A percentile compares a stretch with the other conserved stretches of the same genome.
Conservation (phyloP, 2,797 vertebrate species). For the Pangasius larnaudii region DNA sequence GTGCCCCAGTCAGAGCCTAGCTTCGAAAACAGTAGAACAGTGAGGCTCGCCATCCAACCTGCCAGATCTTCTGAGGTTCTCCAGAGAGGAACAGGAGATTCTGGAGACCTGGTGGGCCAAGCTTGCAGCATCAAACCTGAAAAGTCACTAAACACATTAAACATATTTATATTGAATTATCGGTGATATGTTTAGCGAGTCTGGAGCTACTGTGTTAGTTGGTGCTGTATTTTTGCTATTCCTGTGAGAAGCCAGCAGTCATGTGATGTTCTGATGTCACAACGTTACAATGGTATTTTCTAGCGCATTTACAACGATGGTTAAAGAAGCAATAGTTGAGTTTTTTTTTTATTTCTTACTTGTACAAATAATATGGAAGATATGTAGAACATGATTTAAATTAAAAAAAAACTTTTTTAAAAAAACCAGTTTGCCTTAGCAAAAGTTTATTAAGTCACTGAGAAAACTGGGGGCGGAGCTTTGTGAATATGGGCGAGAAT, state of each 20-base stretch:
- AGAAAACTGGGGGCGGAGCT: not conserved
- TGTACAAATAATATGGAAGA: not conserved
- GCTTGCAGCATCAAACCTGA: not conserved
- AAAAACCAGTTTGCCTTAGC: not conserved
- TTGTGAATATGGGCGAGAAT: not conserved
- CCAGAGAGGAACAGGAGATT: not conserved
- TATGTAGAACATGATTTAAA: not conserved
- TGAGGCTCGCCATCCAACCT: not conserved
- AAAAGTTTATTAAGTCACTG: not conserved
- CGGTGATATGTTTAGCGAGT: not conserved
- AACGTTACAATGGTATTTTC: not conserved
- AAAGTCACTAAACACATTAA: not conserved
- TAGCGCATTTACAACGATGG: not conserved
- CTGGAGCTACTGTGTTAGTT: not conserved
- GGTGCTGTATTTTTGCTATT: too few species aligned
- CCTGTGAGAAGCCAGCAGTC: not conserved
- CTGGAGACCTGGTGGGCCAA: not conserved
- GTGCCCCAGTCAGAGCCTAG: not conserved
- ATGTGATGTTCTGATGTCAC: too few species aligned
- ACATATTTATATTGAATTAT: not conserved
- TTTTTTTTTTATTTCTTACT: not conserved
- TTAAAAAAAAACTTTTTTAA: not conserved
- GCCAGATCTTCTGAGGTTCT: not conserved
- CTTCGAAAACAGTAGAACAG: not conserved
- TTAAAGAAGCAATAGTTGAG: not conserved